Evolutionary conservation across 2,888 invertebrate species (phyloP), one percentile per base, ranked within the genome.

Genomic region (Polydrusus cervinus): DNA sequence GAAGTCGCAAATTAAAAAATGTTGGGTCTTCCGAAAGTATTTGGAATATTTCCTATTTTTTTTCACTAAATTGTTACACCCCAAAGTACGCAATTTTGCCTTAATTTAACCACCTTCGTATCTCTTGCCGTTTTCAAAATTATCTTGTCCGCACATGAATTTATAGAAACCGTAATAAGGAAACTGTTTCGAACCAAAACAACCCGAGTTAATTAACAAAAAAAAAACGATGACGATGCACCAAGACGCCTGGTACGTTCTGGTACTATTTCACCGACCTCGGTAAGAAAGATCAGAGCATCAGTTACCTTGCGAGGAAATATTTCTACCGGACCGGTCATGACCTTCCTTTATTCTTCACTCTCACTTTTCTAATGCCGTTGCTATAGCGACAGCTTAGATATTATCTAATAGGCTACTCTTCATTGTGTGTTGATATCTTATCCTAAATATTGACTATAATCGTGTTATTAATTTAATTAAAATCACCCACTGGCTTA

Each of bases 281-380:
- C 64, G 70, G 53, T 62, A 53, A 53, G 53, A 66, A 62, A 49
- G 14, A 47, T 61, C 62, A 61, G 25, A 66, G 62, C 68, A 57
- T 68, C 60, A 55, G 30, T 57, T 47, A 47, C 60, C 68, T 68
- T 60, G 61, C 70, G 43, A 45, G 61, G 25, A 71, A 62, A 62
- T 71, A 61, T 61, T 71, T 43, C 70, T 62, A 20, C 70, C 64
- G 70, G 62, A 64, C 61, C 64, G 68, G 62, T 68, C 67, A 60
- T 61, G 67, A 68, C 67, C 73, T 74, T 74, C 62, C 55, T 51
- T 49, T 38, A 68, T 62, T 68, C 55, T 51, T 49, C 20, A 74
- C 73, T 74, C 73, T 74, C 73, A 74, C 73, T 74, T 74, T 74
- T 53, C 43, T 51, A 73, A 61, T 61, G 47, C 73, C 71, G 71